Conservation (phyloP, 2,113 vertebrate genomes). For the Crotalus horridus region DNA sequence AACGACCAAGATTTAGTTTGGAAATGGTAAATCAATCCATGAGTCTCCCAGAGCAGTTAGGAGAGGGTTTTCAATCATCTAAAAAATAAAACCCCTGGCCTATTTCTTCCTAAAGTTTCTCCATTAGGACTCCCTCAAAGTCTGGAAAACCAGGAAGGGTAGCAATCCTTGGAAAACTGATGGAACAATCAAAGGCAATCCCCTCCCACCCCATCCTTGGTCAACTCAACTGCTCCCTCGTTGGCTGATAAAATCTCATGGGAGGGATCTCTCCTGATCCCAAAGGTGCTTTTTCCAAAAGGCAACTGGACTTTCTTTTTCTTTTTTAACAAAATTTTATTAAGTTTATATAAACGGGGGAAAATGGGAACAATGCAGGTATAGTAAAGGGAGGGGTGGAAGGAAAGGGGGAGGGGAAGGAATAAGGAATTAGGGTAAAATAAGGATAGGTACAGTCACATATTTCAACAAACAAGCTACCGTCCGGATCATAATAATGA, state of each 20-base stretch:
- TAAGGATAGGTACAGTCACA: no score
- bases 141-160: background rate
- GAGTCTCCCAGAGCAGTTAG: no score
- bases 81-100: background rate
- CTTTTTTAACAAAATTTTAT: no score
- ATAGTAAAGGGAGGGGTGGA: no score
- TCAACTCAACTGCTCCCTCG: background rate
- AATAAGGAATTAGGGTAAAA: no score
- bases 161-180: background rate
- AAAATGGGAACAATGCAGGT: no score
- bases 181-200: background rate
- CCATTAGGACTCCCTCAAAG: background rate
- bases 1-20: background rate
- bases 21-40: background rate
- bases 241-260: background rate
- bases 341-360: no score
- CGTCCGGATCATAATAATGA: no score
- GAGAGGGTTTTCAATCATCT: background rate
- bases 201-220: background rate
- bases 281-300: no score
- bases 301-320: no score
- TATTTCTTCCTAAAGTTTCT: background rate
- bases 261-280: background rate
- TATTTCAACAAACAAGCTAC: no score
- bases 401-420: no score